phyloP scores from a whole-genome alignment of 2,113 vertebrate genomes.

The Gnathonemus echidnorhynchus region DNA sequence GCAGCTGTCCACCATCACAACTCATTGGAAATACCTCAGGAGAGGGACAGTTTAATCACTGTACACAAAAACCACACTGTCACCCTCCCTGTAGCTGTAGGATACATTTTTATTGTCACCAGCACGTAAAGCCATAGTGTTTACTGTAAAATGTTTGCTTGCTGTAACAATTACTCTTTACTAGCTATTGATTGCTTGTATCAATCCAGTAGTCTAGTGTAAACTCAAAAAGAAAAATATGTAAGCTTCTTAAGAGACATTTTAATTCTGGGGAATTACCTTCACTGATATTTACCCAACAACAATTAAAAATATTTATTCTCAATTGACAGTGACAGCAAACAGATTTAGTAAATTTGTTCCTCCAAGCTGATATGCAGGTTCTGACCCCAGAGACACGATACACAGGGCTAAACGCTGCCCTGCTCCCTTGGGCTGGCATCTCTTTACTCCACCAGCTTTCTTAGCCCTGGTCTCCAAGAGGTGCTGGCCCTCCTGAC shows the following conservation, averaged over 20 bases:
- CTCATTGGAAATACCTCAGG: not conserved
- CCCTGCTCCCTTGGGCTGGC: not conserved
- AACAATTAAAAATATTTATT: not conserved
- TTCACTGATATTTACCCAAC: not conserved
- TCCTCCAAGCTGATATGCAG: not conserved
- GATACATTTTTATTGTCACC: not conserved
- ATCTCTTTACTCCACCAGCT: not conserved
- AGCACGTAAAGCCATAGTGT: not conserved
- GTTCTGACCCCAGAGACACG: not conserved
- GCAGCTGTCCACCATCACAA: not conserved
- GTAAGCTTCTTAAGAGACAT: not conserved
- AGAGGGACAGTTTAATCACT: not conserved
- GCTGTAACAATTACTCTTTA: not conserved
- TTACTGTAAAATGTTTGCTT: not conserved
- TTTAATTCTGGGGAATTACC: not conserved
- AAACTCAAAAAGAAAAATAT: not conserved
- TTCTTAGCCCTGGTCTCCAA: not conserved
- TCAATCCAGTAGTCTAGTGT: not conserved
- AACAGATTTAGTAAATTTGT: not conserved
- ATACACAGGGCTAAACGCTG: not conserved
- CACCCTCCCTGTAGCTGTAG: not conserved
- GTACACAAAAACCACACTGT: not conserved
- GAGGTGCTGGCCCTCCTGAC: not conserved
- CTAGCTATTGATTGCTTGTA: not conserved
- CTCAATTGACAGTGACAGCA: not conserved